phyloP scores from a whole-genome alignment of 2,797 vertebrate species.

The Sebastes wilsoni region DNA sequence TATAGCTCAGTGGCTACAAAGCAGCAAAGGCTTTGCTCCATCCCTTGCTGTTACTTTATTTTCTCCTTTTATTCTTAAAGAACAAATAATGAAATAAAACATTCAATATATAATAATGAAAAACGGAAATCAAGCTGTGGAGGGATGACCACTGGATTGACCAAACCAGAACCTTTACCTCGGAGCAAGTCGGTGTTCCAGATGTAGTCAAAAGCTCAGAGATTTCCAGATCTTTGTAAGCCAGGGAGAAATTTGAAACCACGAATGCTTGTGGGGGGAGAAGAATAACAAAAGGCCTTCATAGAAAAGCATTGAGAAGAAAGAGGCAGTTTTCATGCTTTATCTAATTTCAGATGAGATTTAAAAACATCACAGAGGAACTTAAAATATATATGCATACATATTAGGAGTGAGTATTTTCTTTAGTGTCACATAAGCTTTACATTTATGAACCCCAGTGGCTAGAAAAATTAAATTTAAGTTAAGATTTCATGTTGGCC shows the following conservation, averaged over 20 bases:
- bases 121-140: conserved; percentile 9
- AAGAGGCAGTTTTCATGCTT: conserved; percentile 60
- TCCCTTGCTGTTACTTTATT: not conserved
- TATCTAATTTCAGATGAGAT: conserved; percentile 61
- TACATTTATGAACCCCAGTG: not conserved
- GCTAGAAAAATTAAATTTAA: not conserved
- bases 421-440: not conserved
- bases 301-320: conserved; percentile 39
- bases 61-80: not conserved
- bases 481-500: not conserved
- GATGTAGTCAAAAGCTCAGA: conserved; percentile 43
- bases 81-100: not conserved
- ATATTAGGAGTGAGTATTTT: conserved; percentile 17
- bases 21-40: not conserved
- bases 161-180: conserved; percentile 20
- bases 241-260: conserved; percentile 62
- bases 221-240: conserved; percentile 51
- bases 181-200: conserved; percentile 30
- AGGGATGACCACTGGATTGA: not conserved
- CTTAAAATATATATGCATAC: conserved; percentile 24
- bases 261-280: conserved; percentile 28
- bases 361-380: conserved; percentile 57
- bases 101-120: not conserved
- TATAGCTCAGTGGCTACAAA: not conserved
- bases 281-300: conserved; percentile 56